Percentiles rank a stretch among this genome's conserved stretches.
These are phyloP conservation scores for Chrysopa pallens DNA, from an alignment of 1,140 invertebrate species.

Conservation along the genomic window DNA sequence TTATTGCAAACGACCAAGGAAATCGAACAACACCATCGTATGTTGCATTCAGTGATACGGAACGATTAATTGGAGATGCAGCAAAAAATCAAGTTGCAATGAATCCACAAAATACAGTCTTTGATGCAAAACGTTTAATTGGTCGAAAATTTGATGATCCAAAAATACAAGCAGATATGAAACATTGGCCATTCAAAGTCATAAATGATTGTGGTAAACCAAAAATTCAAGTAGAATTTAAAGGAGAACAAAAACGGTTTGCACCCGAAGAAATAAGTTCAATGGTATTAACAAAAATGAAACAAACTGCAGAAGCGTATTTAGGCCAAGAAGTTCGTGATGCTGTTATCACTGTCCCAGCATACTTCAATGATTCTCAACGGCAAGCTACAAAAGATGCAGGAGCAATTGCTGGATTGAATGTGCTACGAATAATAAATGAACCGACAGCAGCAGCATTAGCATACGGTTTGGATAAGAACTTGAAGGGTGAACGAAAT, in stretches of 20 bases:
- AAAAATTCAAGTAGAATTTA: slow-evolving; percentile 58
- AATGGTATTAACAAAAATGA: slow-evolving; percentile 43
- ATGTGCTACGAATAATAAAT: slow-evolving; percentile 66
- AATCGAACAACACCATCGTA: slow-evolving; percentile 84
- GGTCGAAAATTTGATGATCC: slow-evolving; percentile 58
- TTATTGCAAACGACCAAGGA: slow-evolving; percentile 67
- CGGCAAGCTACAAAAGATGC: slow-evolving; percentile 41
- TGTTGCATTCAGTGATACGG: slow-evolving; percentile 72
- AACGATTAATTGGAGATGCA: slow-evolving; percentile 48
- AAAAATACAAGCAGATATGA: slow-evolving; percentile 55
- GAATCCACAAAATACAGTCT: slow-evolving; percentile 73
- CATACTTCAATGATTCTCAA: slow-evolving; percentile 23
- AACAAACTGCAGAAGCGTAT: slow-evolving; percentile 37
- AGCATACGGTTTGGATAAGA: slow-evolving; percentile 71
- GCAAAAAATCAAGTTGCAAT: slow-evolving; percentile 46
- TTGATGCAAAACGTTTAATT: slow-evolving; percentile 66
- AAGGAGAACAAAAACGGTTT: slow-evolving; percentile 55
- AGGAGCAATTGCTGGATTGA: slow-evolving; percentile 53
- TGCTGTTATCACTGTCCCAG: slow-evolving; percentile 51
- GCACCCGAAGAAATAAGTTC: slow-evolving; percentile 71
- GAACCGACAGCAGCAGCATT: slow-evolving; percentile 69
- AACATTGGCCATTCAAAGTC: slow-evolving; percentile 66
- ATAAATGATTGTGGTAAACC: slow-evolving; percentile 49
- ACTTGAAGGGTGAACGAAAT: slow-evolving; percentile 60
- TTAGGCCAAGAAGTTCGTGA: slow-evolving; percentile 34